phyloP scores from a whole-genome alignment of 2,113 vertebrate genomes.

The Choloepus hoffmanni region DNA sequence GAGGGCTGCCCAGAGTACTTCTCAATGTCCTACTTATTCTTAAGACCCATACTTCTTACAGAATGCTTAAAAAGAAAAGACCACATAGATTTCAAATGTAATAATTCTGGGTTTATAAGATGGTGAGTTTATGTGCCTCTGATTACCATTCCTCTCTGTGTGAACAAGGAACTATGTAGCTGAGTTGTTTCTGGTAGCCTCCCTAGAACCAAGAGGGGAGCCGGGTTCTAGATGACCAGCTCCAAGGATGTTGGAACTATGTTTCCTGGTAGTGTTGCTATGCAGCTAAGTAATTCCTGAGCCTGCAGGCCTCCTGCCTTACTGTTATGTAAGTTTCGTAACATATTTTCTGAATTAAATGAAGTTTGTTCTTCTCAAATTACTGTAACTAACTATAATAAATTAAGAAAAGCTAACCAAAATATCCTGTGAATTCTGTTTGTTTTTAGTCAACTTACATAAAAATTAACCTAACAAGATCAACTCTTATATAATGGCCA shows the following conservation, averaged over 20 bases:
- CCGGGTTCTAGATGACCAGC: neutral
- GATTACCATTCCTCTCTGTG: neutral
- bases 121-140: neutral
- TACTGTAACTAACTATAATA: neutral
- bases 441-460: neutral
- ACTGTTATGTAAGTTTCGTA: neutral
- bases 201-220: neutral
- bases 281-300: neutral
- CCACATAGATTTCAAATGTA: neutral
- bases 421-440: constrained; percentile 10
- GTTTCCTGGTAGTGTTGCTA: neutral
- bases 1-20: constrained; percentile 14
- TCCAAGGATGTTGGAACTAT: rapidly evolving
- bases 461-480: neutral
- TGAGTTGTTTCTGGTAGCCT: neutral
- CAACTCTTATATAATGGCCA: neutral
- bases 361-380: constrained; percentile 15
- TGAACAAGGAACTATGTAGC: neutral
- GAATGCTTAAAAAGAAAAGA: neutral
- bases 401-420: neutral
- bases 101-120: neutral
- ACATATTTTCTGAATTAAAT: neutral
- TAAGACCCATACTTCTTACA: neutral
- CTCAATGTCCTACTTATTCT: neutral
- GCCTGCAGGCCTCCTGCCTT: neutral